Base-by-base conservation (phyloP, 2,888 invertebrate genomes). In the Tiphia femorata region DNA sequence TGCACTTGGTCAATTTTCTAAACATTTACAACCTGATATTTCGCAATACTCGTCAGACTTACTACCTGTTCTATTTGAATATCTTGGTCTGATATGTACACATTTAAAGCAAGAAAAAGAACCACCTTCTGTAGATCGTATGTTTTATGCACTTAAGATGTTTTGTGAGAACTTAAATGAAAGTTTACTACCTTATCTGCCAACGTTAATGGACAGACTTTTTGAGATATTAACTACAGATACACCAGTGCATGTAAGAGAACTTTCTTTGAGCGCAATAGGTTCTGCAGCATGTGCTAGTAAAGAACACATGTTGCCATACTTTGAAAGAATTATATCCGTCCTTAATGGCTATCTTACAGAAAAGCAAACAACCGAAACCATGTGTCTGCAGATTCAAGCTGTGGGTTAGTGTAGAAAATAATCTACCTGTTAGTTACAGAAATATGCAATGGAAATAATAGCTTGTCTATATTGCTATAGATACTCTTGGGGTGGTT, bases 91-190 rank as follows among this genome's bases (percentile, higher is more conserved):
- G 66, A 77, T 90, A 38, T 88, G 87, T 64, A 75, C 79, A 10
- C 87, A 88, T 70, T 84, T 89, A 62, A 84, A 85, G 70, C 84
- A 84, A 49, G 86, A 86, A 6, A 86, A 86, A 49, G 87, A 89
- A 65, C 88, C 90, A 0, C 87, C 88, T 12, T 90, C 90, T 47
- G 85, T 90, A 1, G 89, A 90, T 66, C 87, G 91, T 47, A 89
- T 93, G 84, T 94, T 93, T 79, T 93, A 92, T 80, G 93, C 93
- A 0, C 79, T 94, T 58, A 93, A 93, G 81, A 90, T 89, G 56
- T 93, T 92, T 77, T 92, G 91, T 73, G 92, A 93, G 79, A 92
- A 92, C 82, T 84, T 93, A 33, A 91, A 90, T 62, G 88, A 90
- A 46, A 89, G 88, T n/a, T 84, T 94, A 29, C 80, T 90, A 44